Base-by-base conservation (phyloP, 2,113 vertebrate genomes). In the Ursus arctos region DNA sequence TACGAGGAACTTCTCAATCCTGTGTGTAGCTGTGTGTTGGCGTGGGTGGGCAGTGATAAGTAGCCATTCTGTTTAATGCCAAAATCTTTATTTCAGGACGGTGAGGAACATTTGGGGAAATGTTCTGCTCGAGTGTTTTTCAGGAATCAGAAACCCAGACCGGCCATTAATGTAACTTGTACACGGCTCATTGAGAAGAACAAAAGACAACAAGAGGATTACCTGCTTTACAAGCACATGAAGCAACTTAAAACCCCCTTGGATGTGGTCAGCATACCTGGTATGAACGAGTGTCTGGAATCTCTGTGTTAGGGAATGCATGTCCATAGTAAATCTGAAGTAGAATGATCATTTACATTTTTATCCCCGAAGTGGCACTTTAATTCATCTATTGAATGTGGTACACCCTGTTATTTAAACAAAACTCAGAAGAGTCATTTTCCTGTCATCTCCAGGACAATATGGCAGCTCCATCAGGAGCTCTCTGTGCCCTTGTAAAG, bases 51-150 rank as follows among this genome's bases (percentile, higher is more conserved):
- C 18, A 24, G 28, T 83, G 47, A 24, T 26, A 33, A 80, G 83
- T 33, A 72, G 33, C 15, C 16, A 14, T 47, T 36, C 43, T 59
- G 18, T 80, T 84, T 81, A 88, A 95, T 53, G 33, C 53, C 53
- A 24, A 77, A 69, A 74, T 96, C 40, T 96, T 85, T 36, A 88
- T 63, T 82, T 7, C 83, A 99, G 99, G 94, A 97, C 83, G 59
- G 92, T 5, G 77, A 98, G 74, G 81, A 98, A 61, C 57, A 2
- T 33, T 53, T 95, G 3, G 98, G 98, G 43, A 98, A 28, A 49
- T 99, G 99, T 96, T 92, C 97, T 12, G 99, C 99, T 8, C 97
- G 74, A 0, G 99, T 99, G 69, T 28, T 98, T 92, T 99, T 98
- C 69, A 97, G 53, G 11, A 96, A 97, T 65, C 82, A 90, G 28